These are phyloP conservation scores for Vidua macroura DNA, from an alignment of 2,113 vertebrate species.

Conservation along the genomic window DNA sequence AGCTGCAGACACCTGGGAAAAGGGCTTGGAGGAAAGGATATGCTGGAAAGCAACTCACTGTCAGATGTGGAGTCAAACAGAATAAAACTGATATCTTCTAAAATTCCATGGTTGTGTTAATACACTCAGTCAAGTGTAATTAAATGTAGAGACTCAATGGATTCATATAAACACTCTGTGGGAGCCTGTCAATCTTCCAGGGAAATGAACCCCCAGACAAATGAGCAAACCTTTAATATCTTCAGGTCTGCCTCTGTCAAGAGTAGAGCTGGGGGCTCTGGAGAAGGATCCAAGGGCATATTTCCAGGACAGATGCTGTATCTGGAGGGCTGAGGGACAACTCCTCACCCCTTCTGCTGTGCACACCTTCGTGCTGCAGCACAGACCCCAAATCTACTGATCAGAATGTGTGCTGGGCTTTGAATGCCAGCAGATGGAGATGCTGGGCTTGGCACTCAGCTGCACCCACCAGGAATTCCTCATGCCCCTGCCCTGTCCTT, in stretches of 20 bases:
- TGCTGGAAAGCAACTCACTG: background rate
- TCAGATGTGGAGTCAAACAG: background rate
- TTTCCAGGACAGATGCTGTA: accelerated
- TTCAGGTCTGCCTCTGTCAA: background rate
- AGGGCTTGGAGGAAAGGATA: background rate
- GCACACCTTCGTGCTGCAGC: background rate
- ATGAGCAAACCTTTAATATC: background rate
- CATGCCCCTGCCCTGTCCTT: background rate
- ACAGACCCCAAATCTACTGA: background rate
- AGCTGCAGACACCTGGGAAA: background rate
- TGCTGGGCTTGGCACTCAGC: background rate
- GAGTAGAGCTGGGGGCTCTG: background rate
- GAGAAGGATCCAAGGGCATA: background rate
- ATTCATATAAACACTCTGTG: background rate
- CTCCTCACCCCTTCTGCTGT: background rate
- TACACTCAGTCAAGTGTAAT: background rate
- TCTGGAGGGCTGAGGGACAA: background rate
- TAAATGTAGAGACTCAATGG: background rate
- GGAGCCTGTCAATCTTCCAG: background rate
- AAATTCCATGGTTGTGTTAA: background rate
- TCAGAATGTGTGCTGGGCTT: background rate
- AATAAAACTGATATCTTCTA: background rate
- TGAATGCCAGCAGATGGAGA: background rate
- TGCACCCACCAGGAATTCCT: background rate
- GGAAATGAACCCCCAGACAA: background rate